Conservation (phyloP, 2,113 vertebrate species). For the Hippocampus guttulatus region DNA sequence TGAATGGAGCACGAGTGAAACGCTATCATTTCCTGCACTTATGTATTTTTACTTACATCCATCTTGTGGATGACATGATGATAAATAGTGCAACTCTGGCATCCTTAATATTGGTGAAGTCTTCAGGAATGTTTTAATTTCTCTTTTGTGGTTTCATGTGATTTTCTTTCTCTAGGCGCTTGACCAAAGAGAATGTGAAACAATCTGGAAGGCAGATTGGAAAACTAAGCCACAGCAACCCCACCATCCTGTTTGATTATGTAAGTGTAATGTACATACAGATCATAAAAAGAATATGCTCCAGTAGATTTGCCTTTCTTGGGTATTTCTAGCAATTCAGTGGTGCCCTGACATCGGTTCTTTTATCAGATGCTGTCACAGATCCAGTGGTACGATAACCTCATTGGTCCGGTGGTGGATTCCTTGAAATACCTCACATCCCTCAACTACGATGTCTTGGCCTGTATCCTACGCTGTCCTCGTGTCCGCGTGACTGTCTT, state of each 20-base stretch:
- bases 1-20: not conserved
- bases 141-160: not conserved
- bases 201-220: slow-evolving; percentile 98
- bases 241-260: slow-evolving; percentile 99
- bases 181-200: slow-evolving; percentile 99
- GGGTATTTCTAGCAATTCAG: not conserved
- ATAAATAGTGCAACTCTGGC: not conserved
- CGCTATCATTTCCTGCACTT: not conserved
- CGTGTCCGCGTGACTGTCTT: not conserved
- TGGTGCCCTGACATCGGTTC: not conserved
- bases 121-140: slow-evolving; percentile 6
- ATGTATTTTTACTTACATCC: not conserved
- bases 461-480: slow-evolving; percentile 86
- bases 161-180: slow-evolving; percentile 69
- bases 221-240: slow-evolving; percentile 98
- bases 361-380: slow-evolving; percentile 88
- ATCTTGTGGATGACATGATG: not conserved
- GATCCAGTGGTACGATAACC: slow-evolving; percentile 98
- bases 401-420: slow-evolving; percentile 96
- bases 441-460: slow-evolving; percentile 94
- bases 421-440: slow-evolving; percentile 99
- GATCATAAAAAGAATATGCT: too few species aligned
- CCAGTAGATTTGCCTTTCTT: not conserved
- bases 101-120: not conserved
- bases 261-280: slow-evolving; percentile 70